Evolutionary conservation across 2,888 invertebrate species (phyloP).

Genomic region (Chrysotoxum bicinctum): DNA sequence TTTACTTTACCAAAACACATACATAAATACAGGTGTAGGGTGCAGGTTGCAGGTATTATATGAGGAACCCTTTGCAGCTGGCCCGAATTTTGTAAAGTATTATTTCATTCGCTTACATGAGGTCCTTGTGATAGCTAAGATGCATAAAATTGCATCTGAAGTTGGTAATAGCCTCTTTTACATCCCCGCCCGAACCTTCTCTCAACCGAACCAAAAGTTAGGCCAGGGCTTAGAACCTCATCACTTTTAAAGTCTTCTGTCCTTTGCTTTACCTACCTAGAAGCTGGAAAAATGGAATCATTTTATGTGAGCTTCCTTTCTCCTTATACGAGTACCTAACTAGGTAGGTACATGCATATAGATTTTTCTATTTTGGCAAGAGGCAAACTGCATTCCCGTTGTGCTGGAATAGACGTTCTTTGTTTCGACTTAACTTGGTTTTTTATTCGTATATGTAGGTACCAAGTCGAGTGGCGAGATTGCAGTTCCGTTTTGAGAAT

Average conservation of each 20-base stretch:
- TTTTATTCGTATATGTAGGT: background rate
- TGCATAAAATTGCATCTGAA: conserved; percentile 67
- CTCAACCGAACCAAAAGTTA: background rate
- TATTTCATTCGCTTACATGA: conserved; percentile 54
- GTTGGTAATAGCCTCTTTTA: conserved; percentile 56
- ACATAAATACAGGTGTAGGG: background rate
- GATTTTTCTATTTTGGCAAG: background rate
- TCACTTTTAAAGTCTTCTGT: conserved; percentile 6
- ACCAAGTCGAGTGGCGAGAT: conserved; percentile 36
- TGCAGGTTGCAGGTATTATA: background rate
- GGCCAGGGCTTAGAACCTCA: conserved; percentile 13
- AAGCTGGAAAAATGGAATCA: background rate
- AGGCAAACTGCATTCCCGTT: conserved; percentile 16
- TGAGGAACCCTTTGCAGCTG: background rate
- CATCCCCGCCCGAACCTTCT: background rate
- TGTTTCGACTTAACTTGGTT: conserved; percentile 49
- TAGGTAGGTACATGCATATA: background rate
- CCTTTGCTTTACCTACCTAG: background rate
- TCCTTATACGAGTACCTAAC: background rate
- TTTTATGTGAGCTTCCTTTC: background rate
- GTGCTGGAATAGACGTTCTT: conserved; percentile 42
- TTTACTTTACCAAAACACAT: background rate
- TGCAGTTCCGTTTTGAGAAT: conserved; percentile 40
- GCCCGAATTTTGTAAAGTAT: conserved; percentile 50
- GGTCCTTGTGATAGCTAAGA: conserved; percentile 55